Evolutionary conservation across 2,888 invertebrate species (phyloP).

Genomic region (Eremobia ochroleuca): DNA sequence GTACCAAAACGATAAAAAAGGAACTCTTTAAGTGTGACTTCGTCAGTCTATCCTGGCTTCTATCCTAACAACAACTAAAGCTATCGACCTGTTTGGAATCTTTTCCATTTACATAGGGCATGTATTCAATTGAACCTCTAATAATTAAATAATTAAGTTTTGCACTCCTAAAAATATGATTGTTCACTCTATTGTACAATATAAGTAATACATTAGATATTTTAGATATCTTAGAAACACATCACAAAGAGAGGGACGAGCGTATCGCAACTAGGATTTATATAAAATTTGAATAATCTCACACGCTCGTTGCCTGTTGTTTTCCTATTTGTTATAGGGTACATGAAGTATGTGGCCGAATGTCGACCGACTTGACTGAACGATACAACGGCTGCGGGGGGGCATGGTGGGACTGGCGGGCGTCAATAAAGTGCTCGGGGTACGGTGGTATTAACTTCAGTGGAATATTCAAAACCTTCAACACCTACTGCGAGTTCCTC

Average conservation of each 20-base stretch:
- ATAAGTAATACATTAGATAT: no score
- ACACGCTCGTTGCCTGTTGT: not conserved
- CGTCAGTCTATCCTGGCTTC: not conserved
- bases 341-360: not conserved
- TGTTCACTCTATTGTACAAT: not conserved
- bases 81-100: not conserved
- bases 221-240: no score
- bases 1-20: not conserved
- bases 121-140: not conserved
- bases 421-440: rapidly evolving
- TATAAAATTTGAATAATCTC: not conserved
- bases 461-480: rapidly evolving
- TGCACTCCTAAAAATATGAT: not conserved
- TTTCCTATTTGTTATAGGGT: slow-evolving; percentile 11
- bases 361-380: rapidly evolving
- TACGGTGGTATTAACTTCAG: not conserved
- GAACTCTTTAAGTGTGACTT: not conserved
- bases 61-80: not conserved
- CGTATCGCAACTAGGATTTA: no score
- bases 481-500: slow-evolving; percentile 13
- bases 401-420: not conserved
- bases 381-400: not conserved
- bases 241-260: no score
- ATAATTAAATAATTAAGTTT: no score
- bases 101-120: not conserved